A percentile compares a stretch with the other conserved stretches of the same genome.
These are phyloP conservation scores for Phlogophora meticulosa DNA, from an alignment of 2,888 invertebrate genomes.

Conservation along the genomic window DNA sequence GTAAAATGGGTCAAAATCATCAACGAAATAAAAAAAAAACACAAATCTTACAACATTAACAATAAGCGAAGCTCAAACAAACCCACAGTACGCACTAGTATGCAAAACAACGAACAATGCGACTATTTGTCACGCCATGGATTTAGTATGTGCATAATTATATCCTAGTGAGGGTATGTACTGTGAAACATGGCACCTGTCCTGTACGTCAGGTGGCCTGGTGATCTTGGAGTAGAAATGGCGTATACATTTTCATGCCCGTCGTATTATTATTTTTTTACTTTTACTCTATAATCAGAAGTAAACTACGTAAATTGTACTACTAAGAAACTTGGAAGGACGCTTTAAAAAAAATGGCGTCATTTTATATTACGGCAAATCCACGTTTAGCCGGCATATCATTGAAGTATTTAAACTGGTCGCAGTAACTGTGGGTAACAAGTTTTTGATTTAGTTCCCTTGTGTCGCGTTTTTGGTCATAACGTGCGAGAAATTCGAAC, in stretches of 20 bases:
- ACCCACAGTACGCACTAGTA: constrained; percentile 39
- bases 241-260: not conserved
- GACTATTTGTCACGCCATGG: constrained; percentile 67
- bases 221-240: constrained; percentile 43
- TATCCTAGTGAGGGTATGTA: constrained; percentile 46
- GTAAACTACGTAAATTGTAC: too few species aligned
- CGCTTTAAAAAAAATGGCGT: too few species aligned
- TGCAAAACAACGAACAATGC: constrained; percentile 59
- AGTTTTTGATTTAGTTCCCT: too few species aligned
- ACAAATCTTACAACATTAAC: not conserved
- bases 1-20: too few species aligned
- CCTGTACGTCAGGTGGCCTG: constrained; percentile 39
- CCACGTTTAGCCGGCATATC: too few species aligned
- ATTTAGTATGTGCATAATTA: constrained; percentile 71
- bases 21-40: too few species aligned
- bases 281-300: not conserved
- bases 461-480: too few species aligned
- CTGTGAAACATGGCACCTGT: constrained; percentile 61
- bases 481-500: too few species aligned
- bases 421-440: too few species aligned
- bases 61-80: constrained; percentile 30
- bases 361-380: too few species aligned
- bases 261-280: not conserved
- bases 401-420: too few species aligned
- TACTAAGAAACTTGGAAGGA: too few species aligned